Evolutionary conservation across 2,888 invertebrate species (phyloP), one percentile per base, ranked within the genome.

Genomic region (Tillus elongatus): DNA sequence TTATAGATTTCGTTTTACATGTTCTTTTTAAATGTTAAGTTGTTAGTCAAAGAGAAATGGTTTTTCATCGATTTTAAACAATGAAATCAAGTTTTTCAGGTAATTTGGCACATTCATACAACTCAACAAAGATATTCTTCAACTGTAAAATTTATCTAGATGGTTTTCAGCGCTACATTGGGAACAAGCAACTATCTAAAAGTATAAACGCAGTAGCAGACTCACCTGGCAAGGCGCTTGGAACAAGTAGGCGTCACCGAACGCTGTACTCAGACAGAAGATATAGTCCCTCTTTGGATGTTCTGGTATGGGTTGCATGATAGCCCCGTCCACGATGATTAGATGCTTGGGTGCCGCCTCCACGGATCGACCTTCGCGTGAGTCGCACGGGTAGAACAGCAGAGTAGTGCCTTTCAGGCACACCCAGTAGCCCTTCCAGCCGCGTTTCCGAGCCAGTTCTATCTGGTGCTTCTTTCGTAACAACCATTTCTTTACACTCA

Each of bases 401-500:
- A 96, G 72, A 31, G 93, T 93, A 41, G 93, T 95, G 52, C 96
- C 96, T 68, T 95, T 96, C 54, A 97, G 73, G 67, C 93, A 95
- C 36, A 96, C 95, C 95, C 95, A 96, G 68, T 96, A 96, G 46
- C 92, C 92, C 68, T 95, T 95, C 96, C 96, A 97, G 49, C 91
- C 93, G 30, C 95, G 79, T 66, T 93, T 91, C 40, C 92, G 79
- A 30, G 95, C 95, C 66, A 96, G 70, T 69, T 95, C 95, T 62
- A 95, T 88, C 71, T 92, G 92, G 71, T 92, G 90, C 67, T 93
- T 92, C 72, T 93, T 93, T 54, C 95, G 82, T 50, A 95, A 73
- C 53, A 96, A 71, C 96, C 96, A 96, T 73, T 96, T 96, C 72
- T 96, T 96, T 55, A 96, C 95, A 64, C 91, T 91, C 57, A 97